These are phyloP conservation scores for Phyllostomus discolor DNA, from an alignment of 2,113 vertebrate species.

Conservation along the genomic window DNA sequence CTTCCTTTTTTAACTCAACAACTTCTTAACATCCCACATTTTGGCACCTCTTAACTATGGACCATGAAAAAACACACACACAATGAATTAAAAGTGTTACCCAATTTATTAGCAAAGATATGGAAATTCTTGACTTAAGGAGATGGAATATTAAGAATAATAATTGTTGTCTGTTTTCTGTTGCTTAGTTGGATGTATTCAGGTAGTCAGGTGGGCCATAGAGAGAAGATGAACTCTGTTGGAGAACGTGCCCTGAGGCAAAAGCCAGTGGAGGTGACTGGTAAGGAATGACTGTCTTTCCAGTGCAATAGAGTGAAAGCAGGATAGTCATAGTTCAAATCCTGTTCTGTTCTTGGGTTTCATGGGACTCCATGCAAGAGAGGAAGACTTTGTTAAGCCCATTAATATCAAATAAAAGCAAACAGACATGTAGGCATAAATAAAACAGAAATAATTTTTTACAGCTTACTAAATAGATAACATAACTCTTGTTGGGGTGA, in stretches of 20 bases:
- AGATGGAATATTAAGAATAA: neutral
- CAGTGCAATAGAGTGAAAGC: neutral
- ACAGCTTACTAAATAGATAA: neutral
- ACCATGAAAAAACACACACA: neutral
- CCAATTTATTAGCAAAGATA: neutral
- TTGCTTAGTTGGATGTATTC: neutral
- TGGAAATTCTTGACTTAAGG: neutral
- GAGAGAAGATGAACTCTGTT: neutral
- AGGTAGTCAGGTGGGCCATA: neutral
- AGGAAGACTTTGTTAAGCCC: neutral
- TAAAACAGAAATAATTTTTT: neutral
- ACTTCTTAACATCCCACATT: neutral
- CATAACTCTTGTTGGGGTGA: neutral
- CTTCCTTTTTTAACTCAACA: neutral
- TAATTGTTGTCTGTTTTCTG: neutral
- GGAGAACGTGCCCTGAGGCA: neutral
- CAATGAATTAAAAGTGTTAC: no score
- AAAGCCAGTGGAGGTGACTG: neutral
- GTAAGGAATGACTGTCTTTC: neutral
- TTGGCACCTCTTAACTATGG: neutral
- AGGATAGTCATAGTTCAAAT: neutral
- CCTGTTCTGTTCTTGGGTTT: neutral
- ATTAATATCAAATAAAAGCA: neutral
- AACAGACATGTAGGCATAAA: neutral
- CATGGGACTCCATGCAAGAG: accelerated